Percentiles rank a stretch among this genome's conserved stretches.
Conservation (phyloP, 2,888 invertebrate genomes). For the Nymphalis c-album region DNA sequence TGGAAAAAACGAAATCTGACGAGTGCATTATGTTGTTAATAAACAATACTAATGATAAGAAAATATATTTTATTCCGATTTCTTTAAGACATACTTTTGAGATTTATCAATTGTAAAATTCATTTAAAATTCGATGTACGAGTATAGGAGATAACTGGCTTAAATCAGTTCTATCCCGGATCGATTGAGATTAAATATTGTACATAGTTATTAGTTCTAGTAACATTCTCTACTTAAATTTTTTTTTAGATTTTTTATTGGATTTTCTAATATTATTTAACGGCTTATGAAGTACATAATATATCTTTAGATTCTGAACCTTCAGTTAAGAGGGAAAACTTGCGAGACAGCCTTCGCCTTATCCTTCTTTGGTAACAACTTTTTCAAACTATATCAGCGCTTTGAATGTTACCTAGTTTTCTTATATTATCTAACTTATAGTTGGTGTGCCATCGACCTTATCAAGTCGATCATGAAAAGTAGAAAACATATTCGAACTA, state of each 20-base stretch:
- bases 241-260: not conserved
- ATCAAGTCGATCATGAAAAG: no score
- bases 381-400: not conserved
- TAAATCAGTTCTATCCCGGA: no score
- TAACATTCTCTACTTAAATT: not conserved
- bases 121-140: no score
- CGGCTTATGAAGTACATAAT: not conserved
- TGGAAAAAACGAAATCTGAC: no score
- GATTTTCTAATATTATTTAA: not conserved
- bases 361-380: constrained; percentile 8
- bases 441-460: no score
- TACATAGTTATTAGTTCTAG: no score
- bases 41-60: no score
- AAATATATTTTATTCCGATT: not conserved
- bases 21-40: no score
- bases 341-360: constrained; percentile 8
- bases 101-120: not conserved
- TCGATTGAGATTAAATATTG: no score
- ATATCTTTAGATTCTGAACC: not conserved
- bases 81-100: no score
- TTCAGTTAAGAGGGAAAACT: constrained; percentile 1
- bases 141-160: no score
- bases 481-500: no score
- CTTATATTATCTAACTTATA: not conserved
- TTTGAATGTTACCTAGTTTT: not conserved